Conservation (phyloP, 2,797 vertebrate species). For the Periophthalmus magnuspinnatus region DNA sequence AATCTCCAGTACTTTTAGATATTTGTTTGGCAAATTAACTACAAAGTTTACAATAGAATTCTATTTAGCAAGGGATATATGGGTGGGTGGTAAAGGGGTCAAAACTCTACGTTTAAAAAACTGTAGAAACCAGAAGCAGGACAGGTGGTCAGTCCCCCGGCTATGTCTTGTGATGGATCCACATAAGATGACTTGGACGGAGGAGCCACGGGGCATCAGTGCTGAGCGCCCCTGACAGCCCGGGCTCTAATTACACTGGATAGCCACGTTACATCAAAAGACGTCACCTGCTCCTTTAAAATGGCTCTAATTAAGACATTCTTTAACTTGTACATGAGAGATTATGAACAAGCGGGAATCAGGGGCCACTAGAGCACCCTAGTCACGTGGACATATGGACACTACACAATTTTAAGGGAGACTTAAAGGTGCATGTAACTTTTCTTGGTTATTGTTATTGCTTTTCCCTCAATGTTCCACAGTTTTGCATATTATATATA, state of each 20-base stretch:
- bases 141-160: neutral
- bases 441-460: too few relatives aligned
- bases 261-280: constrained; percentile 87
- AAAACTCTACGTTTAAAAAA: neutral
- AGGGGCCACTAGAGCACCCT: constrained; percentile 46
- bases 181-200: constrained; percentile 13
- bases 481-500: too few relatives aligned
- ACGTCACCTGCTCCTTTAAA: constrained; percentile 80
- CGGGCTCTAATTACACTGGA: constrained; percentile 81
- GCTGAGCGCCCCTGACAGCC: constrained; percentile 75
- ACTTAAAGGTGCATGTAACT: too few relatives aligned
- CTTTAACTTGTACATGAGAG: constrained; percentile 63
- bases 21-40: too few relatives aligned
- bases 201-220: constrained; percentile 39
- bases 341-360: constrained; percentile 66
- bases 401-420: neutral
- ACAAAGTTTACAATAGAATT: too few relatives aligned
- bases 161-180: neutral
- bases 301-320: constrained; percentile 86
- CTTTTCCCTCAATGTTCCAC: too few relatives aligned
- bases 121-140: neutral
- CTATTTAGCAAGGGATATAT: neutral
- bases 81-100: neutral
- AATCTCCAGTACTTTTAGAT: too few relatives aligned
- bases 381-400: constrained; percentile 22